Conservation (phyloP, 1,140 invertebrate species). For the Drosophila bifasciata region DNA sequence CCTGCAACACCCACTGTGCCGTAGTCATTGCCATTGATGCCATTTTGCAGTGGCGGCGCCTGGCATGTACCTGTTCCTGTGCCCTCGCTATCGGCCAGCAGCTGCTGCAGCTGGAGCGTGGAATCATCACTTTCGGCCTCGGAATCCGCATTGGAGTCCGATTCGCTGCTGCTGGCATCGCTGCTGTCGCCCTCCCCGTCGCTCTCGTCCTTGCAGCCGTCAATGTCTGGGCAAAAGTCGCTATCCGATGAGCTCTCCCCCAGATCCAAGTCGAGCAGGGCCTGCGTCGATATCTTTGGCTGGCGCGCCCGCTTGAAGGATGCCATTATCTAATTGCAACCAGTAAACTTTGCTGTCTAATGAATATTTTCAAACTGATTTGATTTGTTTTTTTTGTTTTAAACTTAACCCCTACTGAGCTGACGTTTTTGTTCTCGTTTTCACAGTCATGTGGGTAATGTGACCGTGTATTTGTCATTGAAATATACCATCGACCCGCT, state of each 20-base stretch:
- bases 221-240: slow-evolving; percentile 94
- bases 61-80: background rate
- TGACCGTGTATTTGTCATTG: too few relatives aligned
- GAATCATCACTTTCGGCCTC: slow-evolving; percentile 73
- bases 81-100: slow-evolving; percentile 51
- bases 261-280: slow-evolving; percentile 86
- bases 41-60: slow-evolving; percentile 12
- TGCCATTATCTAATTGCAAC: slow-evolving; percentile 38
- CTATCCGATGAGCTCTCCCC: slow-evolving; percentile 97
- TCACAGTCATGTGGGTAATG: too few relatives aligned
- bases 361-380: background rate
- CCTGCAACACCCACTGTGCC: background rate
- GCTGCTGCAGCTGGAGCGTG: slow-evolving; percentile 76
- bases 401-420: too few relatives aligned
- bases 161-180: slow-evolving; percentile 81
- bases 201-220: slow-evolving; percentile 85
- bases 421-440: too few relatives aligned
- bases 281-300: slow-evolving; percentile 79
- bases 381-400: background rate
- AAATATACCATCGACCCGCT: too few relatives aligned
- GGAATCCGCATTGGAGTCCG: slow-evolving; percentile 80
- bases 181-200: slow-evolving; percentile 79
- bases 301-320: slow-evolving; percentile 74
- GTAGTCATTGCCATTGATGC: slow-evolving; percentile 29
- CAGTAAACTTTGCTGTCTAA: too few relatives aligned